Conservation (phyloP, 2,113 vertebrate genomes). For the Pterocles burchelli region DNA sequence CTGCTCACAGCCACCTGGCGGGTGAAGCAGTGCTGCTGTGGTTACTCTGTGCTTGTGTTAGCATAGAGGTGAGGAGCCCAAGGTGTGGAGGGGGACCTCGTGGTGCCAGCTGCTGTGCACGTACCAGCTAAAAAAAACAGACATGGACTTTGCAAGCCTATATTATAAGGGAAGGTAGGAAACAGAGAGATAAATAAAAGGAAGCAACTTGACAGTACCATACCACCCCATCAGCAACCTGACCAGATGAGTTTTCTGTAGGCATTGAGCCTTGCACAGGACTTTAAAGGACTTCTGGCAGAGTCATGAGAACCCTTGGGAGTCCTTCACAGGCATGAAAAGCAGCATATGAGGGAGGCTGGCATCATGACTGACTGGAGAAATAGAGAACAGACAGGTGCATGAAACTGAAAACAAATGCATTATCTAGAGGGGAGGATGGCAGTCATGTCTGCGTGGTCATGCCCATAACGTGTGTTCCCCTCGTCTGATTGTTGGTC, state of each 20-base stretch:
- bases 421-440: not conserved
- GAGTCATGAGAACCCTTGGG: not conserved
- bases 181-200: not conserved
- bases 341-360: not conserved
- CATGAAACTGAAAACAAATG: not conserved
- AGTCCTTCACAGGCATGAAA: not conserved
- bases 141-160: not conserved
- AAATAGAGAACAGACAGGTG: not conserved
- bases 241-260: not conserved
- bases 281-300: not conserved
- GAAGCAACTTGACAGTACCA: not conserved
- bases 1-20: not conserved
- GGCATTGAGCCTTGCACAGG: not conserved
- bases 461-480: rapidly evolving
- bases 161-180: not conserved
- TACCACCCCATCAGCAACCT: too few species aligned
- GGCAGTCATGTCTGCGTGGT: not conserved
- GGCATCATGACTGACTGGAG: not conserved
- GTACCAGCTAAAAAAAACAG: rapidly evolving
- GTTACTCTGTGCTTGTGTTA: not conserved
- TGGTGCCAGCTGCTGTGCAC: not conserved
- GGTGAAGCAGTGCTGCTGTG: not conserved
- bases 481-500: not conserved
- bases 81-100: not conserved
- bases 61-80: too few species aligned